Conservation (phyloP, 2,113 vertebrate genomes). For the Clarias macrocephalus region DNA sequence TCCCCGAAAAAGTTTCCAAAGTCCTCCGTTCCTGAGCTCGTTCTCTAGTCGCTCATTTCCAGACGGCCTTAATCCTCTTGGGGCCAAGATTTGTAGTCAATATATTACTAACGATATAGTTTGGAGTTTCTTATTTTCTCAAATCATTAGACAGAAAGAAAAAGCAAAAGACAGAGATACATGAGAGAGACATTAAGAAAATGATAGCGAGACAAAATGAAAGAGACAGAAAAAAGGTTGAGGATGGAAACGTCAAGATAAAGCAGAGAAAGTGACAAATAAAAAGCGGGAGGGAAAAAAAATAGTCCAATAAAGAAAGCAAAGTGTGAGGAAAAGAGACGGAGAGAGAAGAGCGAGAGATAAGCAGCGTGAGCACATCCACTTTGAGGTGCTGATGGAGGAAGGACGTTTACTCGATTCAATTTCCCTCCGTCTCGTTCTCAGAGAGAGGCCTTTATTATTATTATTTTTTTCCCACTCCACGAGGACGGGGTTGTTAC, state of each 20-base stretch:
- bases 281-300: not conserved
- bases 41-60: not conserved
- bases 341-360: conserved; percentile 9
- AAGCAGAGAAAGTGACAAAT: not conserved
- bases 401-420: conserved; percentile 46
- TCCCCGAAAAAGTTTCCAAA: no score
- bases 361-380: conserved; percentile 28
- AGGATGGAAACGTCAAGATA: not conserved
- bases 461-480: conserved; percentile 5
- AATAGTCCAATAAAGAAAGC: not conserved
- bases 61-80: not conserved
- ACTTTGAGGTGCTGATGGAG: conserved; percentile 30
- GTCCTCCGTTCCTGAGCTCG: not conserved
- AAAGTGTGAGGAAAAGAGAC: not conserved
- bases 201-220: no score
- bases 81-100: no score
- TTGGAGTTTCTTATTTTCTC: not conserved
- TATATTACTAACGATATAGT: not conserved
- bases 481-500: not conserved
- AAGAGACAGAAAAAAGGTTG: no score
- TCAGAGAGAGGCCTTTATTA: conserved; percentile 24
- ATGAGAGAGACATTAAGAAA: no score
- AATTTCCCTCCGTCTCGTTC: conserved; percentile 50
- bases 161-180: not conserved
- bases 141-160: not conserved